Evolutionary conservation across 2,888 invertebrate genomes (phyloP).

Genomic region (Pheosia tremula): DNA sequence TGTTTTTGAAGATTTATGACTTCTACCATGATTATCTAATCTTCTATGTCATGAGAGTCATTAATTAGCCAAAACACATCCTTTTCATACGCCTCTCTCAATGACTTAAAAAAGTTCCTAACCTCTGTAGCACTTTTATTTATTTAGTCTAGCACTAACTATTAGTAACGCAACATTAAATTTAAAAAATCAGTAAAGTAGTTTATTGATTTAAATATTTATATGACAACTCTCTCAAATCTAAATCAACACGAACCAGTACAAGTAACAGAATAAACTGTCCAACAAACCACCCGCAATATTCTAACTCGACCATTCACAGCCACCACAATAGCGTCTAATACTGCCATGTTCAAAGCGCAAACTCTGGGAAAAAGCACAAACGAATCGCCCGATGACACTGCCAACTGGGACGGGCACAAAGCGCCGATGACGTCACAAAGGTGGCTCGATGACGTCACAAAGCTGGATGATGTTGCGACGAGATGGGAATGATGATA

Average conservation of each 20-base stretch:
- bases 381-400: slow-evolving; percentile 11
- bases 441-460: slow-evolving; percentile 15
- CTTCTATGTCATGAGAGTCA: no score
- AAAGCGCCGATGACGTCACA: slow-evolving; percentile 20
- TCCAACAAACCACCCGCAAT: background rate
- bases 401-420: slow-evolving; percentile 17
- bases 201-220: no score
- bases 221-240: background rate
- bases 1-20: no score
- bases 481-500: slow-evolving; percentile 2
- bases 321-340: slow-evolving; percentile 4
- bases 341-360: slow-evolving; percentile 7
- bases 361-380: slow-evolving; percentile 6
- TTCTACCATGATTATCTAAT: no score
- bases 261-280: background rate
- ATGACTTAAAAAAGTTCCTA: no score
- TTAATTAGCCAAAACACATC: no score
- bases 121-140: no score
- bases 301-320: slow-evolving; percentile 2
- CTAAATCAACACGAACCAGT: background rate
- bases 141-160: no score
- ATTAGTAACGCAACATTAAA: no score
- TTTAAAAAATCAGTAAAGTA: no score
- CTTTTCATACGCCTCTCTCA: no score
- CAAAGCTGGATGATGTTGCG: background rate